A percentile compares a stretch with the other conserved stretches of the same genome.
Conservation (phyloP, 2,113 vertebrate genomes). For the Grallaria varia region DNA sequence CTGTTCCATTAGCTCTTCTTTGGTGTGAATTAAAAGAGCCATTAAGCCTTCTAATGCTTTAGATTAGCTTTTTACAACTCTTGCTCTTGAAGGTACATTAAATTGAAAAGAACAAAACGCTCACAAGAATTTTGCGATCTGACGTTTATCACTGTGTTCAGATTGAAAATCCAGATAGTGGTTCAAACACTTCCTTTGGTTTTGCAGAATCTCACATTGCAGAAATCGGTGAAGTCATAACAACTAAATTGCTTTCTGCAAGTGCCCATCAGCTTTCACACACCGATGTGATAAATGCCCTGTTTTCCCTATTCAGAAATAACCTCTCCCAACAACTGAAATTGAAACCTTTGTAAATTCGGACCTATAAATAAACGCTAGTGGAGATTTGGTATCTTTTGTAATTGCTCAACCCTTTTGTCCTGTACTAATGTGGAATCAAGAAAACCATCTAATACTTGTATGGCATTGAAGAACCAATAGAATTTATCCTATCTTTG, state of each 20-base stretch:
- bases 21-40: not conserved
- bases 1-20: not conserved
- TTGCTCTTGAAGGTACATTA: not conserved
- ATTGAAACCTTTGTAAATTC: not conserved
- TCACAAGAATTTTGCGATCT: not conserved
- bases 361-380: slow-evolving; percentile 41
- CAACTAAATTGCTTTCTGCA: not conserved
- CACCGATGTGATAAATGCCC: not conserved
- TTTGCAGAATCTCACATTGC: not conserved
- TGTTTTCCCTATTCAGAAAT: not conserved
- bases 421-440: not conserved
- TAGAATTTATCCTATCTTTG: slow-evolving; percentile 45
- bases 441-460: slow-evolving; percentile 47
- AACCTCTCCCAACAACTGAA: not conserved
- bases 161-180: not conserved
- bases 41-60: not conserved
- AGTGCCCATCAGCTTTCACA: not conserved
- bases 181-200: not conserved
- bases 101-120: not conserved
- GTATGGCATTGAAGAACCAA: slow-evolving; percentile 52
- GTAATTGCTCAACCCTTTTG: not conserved
- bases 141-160: not conserved
- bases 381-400: not conserved
- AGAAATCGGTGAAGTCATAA: not conserved
- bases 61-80: not conserved